Base-by-base conservation (phyloP, 53 echinoderm and acorn worm species). In the Echinarachnius parma region DNA sequence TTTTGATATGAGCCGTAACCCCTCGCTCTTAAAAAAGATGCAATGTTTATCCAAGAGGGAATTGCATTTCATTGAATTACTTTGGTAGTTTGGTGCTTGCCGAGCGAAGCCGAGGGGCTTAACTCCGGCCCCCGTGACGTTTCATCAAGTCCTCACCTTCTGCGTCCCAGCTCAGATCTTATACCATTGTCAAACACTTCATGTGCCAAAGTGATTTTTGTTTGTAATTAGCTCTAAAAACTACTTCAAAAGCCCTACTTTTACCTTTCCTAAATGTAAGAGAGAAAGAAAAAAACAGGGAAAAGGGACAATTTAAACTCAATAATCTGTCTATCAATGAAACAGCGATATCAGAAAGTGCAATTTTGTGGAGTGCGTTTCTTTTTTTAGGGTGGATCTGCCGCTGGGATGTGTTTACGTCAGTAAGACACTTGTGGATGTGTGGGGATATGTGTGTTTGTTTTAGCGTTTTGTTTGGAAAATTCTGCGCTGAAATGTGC, bases 51-150 rank as follows among this genome's bases (percentile, higher is more conserved):
- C 74, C 74, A 72, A 72, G 74, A 72, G 56, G n/a, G 74, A 72
- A 72, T 72, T 72, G 74, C 74, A 42, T 56, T 54, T 72, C 74
- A 72, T 72, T 72, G 74, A 72, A 72, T 72, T 72, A 72, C 74
- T 42, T n/a, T n/a, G n/a, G n/a, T n/a, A n/a, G n/a, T n/a, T n/a
- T 11, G 27, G 42, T 27, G 34, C 37, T 54, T 23, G 37, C 34
- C 25, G 74, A 54, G n/a, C 14, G 54, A 42, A 72, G 57, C 74
- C 39, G 24, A 9, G n/a, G 16, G 46, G 74, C 74, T 56, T 56
- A 72, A 27, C 37, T 5, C 56, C 23, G 19, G 39, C 22, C 34
- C 37, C 33, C 74, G 28, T 28, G 37, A 35, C 57, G 10, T 72
- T 72, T 72, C 74, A 72, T 34, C 74, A 20, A 31, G 58, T 24